Evolutionary conservation across 2,797 vertebrate species (phyloP).

Genomic region (Acanthis flammea): DNA sequence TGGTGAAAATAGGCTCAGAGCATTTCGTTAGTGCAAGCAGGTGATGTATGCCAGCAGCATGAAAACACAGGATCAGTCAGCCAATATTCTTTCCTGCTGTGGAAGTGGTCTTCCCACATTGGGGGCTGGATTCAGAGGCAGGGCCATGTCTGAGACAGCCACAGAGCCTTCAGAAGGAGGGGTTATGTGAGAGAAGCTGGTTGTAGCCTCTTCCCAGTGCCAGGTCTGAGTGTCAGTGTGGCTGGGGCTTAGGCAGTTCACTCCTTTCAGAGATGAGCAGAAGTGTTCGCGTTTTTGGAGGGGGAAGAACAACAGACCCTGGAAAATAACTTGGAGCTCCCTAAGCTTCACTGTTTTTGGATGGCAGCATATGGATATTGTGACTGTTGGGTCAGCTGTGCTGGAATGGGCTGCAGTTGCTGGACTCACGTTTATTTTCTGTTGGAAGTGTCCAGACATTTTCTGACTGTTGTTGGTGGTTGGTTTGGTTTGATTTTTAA

Average conservation of each 20-base stretch:
- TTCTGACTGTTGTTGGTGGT: neutral
- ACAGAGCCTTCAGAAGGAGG: neutral
- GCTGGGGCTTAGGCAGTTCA: neutral
- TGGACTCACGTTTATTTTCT: neutral
- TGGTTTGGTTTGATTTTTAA: conserved; percentile 4
- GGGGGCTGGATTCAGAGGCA: neutral
- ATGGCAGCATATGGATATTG: fast-evolving
- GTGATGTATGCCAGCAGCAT: neutral
- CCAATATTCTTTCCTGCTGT: neutral
- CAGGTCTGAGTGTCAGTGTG: neutral
- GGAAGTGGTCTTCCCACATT: fast-evolving
- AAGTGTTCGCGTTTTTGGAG: fast-evolving
- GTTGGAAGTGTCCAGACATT: neutral
- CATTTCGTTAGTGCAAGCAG: neutral
- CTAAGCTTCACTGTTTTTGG: neutral
- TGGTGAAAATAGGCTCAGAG: neutral
- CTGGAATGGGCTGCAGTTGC: neutral
- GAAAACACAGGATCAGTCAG: neutral
- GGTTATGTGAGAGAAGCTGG: neutral
- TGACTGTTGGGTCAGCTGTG: fast-evolving
- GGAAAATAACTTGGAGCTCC: neutral
- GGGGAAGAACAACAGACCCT: neutral
- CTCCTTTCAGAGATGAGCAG: neutral
- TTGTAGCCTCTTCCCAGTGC: neutral
- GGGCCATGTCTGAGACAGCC: neutral